Conservation (phyloP, 2,888 invertebrate genomes). For the Chironomus riparius region DNA sequence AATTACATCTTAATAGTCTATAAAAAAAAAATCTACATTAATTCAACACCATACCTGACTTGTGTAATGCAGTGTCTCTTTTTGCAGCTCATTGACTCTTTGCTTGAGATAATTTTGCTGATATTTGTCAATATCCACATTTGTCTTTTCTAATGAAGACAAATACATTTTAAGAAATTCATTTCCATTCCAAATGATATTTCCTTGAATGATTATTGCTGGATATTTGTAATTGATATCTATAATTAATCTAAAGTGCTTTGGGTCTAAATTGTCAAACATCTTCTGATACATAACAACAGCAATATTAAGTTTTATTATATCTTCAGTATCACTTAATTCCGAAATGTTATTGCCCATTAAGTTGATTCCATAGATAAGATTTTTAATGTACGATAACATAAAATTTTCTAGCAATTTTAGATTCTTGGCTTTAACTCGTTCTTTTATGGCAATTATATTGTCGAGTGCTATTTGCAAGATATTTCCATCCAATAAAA, state of each 20-base stretch:
- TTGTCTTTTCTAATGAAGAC: constrained; percentile 45
- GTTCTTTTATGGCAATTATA: constrained; percentile 33
- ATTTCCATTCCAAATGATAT: constrained; percentile 77
- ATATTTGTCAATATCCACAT: constrained; percentile 38
- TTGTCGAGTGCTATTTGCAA: constrained; percentile 44
- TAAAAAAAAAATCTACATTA: too few relatives aligned
- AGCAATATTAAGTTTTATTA: constrained; percentile 56
- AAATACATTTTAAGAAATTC: constrained; percentile 62
- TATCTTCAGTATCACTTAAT: constrained; percentile 51
- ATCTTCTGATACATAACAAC: constrained; percentile 59
- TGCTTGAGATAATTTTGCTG: constrained; percentile 48
- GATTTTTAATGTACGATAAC: constrained; percentile 36
- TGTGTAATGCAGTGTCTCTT: constrained; percentile 49
- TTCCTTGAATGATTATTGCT: constrained; percentile 69
- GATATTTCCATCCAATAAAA: constrained; percentile 50
- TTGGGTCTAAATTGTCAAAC: constrained; percentile 70
- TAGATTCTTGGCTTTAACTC: constrained; percentile 32
- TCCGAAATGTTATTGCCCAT: constrained; percentile 50
- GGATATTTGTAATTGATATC: constrained; percentile 74
- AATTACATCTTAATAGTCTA: too few relatives aligned
- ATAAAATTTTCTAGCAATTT: constrained; percentile 31
- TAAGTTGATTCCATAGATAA: constrained; percentile 36
- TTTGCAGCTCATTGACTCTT: constrained; percentile 49
- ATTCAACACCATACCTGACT: constrained; percentile 37
- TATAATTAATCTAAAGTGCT: constrained; percentile 58